Conservation (phyloP, 2,888 invertebrate genomes). For the Belgica antarctica region DNA sequence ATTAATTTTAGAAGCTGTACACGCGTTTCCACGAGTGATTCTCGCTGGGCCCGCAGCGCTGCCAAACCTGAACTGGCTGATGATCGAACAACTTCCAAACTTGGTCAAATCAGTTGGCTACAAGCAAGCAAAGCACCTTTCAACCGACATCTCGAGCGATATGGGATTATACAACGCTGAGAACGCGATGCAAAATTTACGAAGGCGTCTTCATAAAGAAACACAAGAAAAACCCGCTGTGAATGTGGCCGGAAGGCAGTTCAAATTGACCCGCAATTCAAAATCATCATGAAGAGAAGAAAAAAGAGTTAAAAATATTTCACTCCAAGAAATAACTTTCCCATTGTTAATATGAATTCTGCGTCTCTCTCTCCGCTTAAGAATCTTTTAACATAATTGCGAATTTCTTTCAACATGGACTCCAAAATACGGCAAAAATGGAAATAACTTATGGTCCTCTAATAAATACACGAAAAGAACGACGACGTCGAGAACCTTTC, state of each 20-base stretch:
- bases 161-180: not conserved
- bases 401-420: conserved; percentile 23
- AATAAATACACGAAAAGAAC: conserved; percentile 40
- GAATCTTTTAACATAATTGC: conserved; percentile 42
- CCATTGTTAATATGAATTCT: conserved; percentile 38
- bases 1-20: no score
- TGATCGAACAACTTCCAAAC: no score
- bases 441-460: conserved; percentile 41
- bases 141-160: no score
- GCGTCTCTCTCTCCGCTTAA: not conserved
- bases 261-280: conserved; percentile 43
- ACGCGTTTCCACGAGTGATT: no score
- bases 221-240: conserved; percentile 35
- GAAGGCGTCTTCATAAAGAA: conserved; percentile 40
- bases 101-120: no score
- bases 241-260: conserved; percentile 44
- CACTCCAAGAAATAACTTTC: conserved; percentile 32
- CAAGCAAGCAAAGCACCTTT: no score
- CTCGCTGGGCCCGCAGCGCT: no score
- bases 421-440: conserved; percentile 2
- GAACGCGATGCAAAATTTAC: conserved; percentile 25
- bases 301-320: no score
- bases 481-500: not conserved
- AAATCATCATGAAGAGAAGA: conserved; percentile 44
- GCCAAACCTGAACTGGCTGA: no score